Base-by-base conservation (phyloP, 2,113 vertebrate genomes). In the Sinocyclocheilus rhinocerous region DNA sequence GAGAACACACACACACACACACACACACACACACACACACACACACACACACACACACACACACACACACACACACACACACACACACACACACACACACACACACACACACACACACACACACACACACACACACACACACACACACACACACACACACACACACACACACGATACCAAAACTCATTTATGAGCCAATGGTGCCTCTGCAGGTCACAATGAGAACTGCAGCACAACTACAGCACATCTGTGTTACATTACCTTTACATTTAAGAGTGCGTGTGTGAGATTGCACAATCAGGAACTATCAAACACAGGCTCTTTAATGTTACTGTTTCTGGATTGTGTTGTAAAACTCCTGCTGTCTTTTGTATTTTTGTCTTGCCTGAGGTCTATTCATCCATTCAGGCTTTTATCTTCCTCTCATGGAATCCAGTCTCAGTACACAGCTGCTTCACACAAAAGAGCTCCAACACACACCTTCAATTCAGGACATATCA, bases 121-220 rank as follows among this genome's bases (percentile, higher is more conserved):
- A n/a, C 29, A 29, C 29, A 29, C 29, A 2, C 29, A 29, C 29
- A 29, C 42, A 10, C 42, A 11, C 42, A 39, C 39, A 39, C 39
- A 39, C 39, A 10, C 42, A 45, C 42, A 45, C 10, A 12, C 45
- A 12, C 9, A 11, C 42, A 45, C 42, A 45, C 42, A 42, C 42
- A 45, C 42, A 45, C 42, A 45, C 42, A 45, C 42, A 45, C 42
- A 45, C 9, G 29, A 36, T 29, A 24, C 16, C 9, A 6, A 69
- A 83, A 72, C 36, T 90, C 90, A 95, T 95, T 94, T 92, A 83
- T 95, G 81, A 91, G 83, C 86, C 61, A 10, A 93, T 93, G 92
- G 93, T 92, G 84, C 94, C 95, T 87, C 95, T 93, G 33, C 89
- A 88, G 93, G 89, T 22, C 55, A 70, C n/a, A 85, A 81, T 72